These are phyloP conservation scores for Callocephalon fimbriatum DNA, from an alignment of 2,113 vertebrate genomes.

Conservation along the genomic window DNA sequence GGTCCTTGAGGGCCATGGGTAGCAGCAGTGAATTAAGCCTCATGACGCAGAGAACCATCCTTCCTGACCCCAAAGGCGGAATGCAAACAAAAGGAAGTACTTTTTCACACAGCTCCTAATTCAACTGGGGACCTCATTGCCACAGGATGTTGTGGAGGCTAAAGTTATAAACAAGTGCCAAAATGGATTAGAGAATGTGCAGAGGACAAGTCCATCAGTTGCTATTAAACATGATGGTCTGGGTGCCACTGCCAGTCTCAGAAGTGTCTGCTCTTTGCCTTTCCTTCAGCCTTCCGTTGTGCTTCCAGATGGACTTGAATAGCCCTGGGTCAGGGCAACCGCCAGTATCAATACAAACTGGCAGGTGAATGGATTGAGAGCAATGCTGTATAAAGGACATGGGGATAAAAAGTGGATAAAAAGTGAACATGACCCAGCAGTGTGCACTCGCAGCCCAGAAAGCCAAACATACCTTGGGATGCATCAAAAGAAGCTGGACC, in stretches of 20 bases:
- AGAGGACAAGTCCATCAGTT: neutral
- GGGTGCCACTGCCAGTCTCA: neutral
- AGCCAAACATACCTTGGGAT: neutral
- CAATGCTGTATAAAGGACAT: neutral
- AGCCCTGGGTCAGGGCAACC: neutral
- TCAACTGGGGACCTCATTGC: neutral
- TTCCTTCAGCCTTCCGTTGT: neutral
- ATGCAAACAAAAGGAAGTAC: conserved; percentile 16
- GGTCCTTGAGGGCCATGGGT: neutral
- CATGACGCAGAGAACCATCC: neutral
- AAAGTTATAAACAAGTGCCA: conserved; percentile 5
- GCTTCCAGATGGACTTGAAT: neutral
- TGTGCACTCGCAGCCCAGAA: neutral
- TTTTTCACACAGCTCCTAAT: conserved; percentile 40
- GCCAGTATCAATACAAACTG: neutral
- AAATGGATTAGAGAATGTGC: neutral
- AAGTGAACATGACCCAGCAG: neutral
- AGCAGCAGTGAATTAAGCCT: conserved; percentile 23
- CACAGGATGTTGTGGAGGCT: conserved; percentile 15
- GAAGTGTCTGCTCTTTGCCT: neutral
- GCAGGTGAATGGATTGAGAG: neutral
- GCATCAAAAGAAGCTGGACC: neutral
- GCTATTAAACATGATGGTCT: neutral
- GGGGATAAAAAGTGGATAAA: neutral
- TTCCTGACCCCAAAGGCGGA: conserved; percentile 22